These are phyloP conservation scores for Pseudomyrmex pallidus DNA, from an alignment of 1,140 invertebrate species.

Conservation along the genomic window DNA sequence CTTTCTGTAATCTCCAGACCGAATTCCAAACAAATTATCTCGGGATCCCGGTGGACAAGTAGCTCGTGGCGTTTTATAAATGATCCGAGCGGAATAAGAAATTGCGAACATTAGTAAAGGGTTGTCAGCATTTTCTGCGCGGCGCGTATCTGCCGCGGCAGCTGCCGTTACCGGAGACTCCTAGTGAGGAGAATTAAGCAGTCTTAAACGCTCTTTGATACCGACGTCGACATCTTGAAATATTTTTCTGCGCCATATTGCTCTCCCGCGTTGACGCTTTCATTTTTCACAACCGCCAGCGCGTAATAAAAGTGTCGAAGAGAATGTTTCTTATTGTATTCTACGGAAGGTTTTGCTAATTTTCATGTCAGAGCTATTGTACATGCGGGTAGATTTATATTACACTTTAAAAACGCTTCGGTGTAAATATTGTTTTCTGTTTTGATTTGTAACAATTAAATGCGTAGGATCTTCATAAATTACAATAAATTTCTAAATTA, in stretches of 20 bases:
- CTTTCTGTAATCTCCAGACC: slow-evolving; percentile 72
- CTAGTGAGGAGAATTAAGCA: slow-evolving; percentile 72
- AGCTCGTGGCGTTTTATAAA: slow-evolving; percentile 74
- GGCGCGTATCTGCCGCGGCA: slow-evolving; percentile 60
- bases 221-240: slow-evolving; percentile 73
- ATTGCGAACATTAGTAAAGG: slow-evolving; percentile 76
- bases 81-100: slow-evolving; percentile 72
- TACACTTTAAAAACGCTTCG: neutral
- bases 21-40: slow-evolving; percentile 79
- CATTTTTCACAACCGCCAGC: slow-evolving; percentile 66
- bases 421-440: neutral
- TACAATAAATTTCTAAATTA: too few species aligned
- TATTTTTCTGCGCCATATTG: slow-evolving; percentile 69
- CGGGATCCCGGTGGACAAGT: slow-evolving; percentile 61
- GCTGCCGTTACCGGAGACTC: slow-evolving; percentile 64
- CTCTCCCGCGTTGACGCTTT: slow-evolving; percentile 51
- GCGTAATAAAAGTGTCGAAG: slow-evolving; percentile 64
- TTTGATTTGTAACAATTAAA: neutral
- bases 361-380: neutral
- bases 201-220: slow-evolving; percentile 78
- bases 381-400: neutral
- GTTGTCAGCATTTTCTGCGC: slow-evolving; percentile 71
- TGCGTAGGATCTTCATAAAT: too few species aligned
- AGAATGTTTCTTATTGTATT: neutral
- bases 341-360: neutral